These are phyloP conservation scores for Orientallactaga sibirica DNA, from an alignment of 2,797 vertebrate genomes.

Conservation along the genomic window DNA sequence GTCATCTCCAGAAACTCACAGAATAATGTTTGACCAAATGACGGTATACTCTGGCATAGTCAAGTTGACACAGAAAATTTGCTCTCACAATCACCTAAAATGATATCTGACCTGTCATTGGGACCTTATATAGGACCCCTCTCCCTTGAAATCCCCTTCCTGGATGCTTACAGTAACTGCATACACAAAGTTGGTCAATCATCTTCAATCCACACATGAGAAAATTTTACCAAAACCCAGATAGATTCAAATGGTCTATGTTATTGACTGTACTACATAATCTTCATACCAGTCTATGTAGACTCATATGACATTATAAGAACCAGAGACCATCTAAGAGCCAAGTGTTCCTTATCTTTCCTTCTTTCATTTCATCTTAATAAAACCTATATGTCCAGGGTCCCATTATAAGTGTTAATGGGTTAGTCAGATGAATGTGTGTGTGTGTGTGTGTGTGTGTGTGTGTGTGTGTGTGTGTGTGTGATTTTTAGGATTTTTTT, in stretches of 20 bases:
- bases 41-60: neutral
- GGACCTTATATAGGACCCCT: neutral
- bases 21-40: slow-evolving; percentile 9
- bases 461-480: neutral
- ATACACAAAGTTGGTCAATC: neutral
- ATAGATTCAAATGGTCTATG: neutral
- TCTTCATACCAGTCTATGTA: neutral
- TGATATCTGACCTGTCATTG: neutral
- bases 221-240: neutral
- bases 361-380: neutral
- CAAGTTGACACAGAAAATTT: slow-evolving; percentile 44
- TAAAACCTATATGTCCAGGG: neutral
- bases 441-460: neutral
- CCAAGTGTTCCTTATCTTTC: neutral
- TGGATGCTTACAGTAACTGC: neutral
- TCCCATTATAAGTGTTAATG: neutral
- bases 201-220: slow-evolving; percentile 15
- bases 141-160: neutral
- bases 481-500: slow-evolving; percentile 19
- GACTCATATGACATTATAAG: neutral
- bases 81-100: neutral
- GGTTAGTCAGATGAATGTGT: neutral
- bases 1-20: neutral
- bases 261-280: neutral
- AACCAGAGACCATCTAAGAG: neutral